phyloP scores from a whole-genome alignment of 30 jellyfish, hydroid and myxozoan species.

The Pseudorhiza aurosa region DNA sequence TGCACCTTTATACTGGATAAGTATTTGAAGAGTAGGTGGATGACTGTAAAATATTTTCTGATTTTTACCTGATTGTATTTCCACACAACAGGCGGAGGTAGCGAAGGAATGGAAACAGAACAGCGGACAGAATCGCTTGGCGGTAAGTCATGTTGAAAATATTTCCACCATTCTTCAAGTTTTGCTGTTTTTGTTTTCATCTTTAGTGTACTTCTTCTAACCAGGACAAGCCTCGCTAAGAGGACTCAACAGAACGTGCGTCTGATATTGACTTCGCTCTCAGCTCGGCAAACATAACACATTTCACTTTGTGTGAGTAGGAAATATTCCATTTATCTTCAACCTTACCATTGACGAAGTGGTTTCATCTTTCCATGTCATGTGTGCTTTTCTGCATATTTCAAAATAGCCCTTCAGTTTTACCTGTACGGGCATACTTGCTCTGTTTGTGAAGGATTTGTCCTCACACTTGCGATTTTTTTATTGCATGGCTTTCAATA shows the following conservation, averaged over 20 bases:
- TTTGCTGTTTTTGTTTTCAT: background rate
- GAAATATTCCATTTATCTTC: background rate
- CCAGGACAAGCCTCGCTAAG: too few species aligned
- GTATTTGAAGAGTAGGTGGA: background rate
- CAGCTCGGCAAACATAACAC: background rate
- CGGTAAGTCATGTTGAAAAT: conserved; percentile 10
- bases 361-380: background rate
- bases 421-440: too few species aligned
- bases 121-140: conserved; percentile 17
- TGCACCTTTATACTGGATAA: background rate
- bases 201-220: background rate
- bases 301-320: background rate
- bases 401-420: too few species aligned
- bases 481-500: too few species aligned
- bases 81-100: conserved; percentile 10
- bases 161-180: background rate
- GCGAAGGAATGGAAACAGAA: conserved; percentile 16
- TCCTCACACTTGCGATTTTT: too few species aligned
- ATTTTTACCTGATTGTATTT: background rate
- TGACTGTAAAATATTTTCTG: background rate
- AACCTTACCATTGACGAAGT: background rate
- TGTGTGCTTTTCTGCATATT: background rate
- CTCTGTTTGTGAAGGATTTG: too few species aligned
- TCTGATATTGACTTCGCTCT: background rate
- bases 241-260: too few species aligned